phyloP scores from a whole-genome alignment of 2,888 invertebrate genomes.

The Phortica magna region DNA sequence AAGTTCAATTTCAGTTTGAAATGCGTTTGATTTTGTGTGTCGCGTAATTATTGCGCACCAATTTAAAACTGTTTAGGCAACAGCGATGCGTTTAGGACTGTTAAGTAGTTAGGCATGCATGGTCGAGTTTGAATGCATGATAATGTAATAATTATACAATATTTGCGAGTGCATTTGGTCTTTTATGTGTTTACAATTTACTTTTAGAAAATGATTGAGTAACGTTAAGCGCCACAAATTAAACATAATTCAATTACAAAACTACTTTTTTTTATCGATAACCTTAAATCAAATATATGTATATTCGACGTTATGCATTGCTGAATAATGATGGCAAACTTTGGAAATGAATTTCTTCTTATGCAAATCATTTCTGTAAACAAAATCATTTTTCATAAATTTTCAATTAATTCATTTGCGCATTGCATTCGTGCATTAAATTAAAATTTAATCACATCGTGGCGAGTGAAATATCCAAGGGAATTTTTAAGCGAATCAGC shows the following conservation, averaged over 20 bases:
- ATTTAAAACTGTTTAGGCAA: neutral
- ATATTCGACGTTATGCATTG: too few relatives aligned
- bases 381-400: conserved; percentile 34
- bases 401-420: conserved; percentile 67
- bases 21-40: neutral
- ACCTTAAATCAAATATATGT: too few relatives aligned
- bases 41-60: neutral
- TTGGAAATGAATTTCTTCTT: neutral
- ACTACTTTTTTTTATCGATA: too few relatives aligned
- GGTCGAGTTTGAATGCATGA: neutral
- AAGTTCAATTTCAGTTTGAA: neutral
- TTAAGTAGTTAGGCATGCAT: neutral
- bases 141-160: too few relatives aligned
- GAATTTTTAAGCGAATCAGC: conserved; percentile 3
- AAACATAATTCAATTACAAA: too few relatives aligned
- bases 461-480: neutral
- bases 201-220: too few relatives aligned
- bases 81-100: neutral
- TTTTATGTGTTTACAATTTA: too few relatives aligned
- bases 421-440: conserved; percentile 67
- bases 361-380: neutral
- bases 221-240: too few relatives aligned
- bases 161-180: too few relatives aligned
- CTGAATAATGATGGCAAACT: too few relatives aligned
- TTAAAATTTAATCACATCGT: conserved; percentile 66